Percentiles rank a stretch among this genome's conserved stretches.
These are phyloP conservation scores for Oppia nitens DNA, from an alignment of 1,140 invertebrate genomes.

Conservation along the genomic window DNA sequence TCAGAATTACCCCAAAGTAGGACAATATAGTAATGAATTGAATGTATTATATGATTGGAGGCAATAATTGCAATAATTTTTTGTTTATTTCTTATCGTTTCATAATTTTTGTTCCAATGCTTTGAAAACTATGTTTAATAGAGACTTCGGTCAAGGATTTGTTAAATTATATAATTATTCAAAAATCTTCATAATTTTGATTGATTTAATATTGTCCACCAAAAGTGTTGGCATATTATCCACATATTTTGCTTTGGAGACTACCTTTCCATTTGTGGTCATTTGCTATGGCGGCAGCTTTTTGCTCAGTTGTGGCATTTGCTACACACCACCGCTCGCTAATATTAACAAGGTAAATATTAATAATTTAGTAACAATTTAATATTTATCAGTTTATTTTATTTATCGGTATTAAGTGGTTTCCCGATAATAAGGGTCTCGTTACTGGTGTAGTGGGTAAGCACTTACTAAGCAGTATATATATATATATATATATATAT, in stretches of 20 bases:
- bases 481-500: too few relatives aligned
- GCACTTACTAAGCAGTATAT: too few relatives aligned
- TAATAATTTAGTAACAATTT: neutral
- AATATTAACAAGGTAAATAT: constrained; percentile 8
- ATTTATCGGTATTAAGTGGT: constrained; percentile 27
- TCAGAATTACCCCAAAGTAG: neutral
- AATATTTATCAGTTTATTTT: neutral
- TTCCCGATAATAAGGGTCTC: constrained; percentile 30
- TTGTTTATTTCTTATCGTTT: neutral
- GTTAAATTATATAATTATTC: neutral
- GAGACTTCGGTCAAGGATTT: neutral
- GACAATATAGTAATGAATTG: neutral
- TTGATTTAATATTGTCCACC: neutral
- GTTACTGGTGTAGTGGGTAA: constrained; percentile 29
- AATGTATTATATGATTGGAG: neutral
- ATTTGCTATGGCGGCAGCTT: constrained; percentile 11
- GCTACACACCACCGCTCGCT: constrained; percentile 1
- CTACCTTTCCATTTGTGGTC: constrained; percentile 4
- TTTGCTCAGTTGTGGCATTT: constrained; percentile 1
- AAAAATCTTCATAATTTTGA: neutral
- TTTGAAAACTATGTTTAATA: neutral
- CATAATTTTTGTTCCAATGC: neutral
- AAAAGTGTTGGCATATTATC: constrained; percentile 4
- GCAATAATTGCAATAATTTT: neutral
- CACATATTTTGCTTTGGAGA: constrained; percentile 14